A percentile compares a stretch with the other conserved stretches of the same genome.
Evolutionary conservation across 92 coral and sea anemone species (phyloP).

Genomic region (Porites rus): DNA sequence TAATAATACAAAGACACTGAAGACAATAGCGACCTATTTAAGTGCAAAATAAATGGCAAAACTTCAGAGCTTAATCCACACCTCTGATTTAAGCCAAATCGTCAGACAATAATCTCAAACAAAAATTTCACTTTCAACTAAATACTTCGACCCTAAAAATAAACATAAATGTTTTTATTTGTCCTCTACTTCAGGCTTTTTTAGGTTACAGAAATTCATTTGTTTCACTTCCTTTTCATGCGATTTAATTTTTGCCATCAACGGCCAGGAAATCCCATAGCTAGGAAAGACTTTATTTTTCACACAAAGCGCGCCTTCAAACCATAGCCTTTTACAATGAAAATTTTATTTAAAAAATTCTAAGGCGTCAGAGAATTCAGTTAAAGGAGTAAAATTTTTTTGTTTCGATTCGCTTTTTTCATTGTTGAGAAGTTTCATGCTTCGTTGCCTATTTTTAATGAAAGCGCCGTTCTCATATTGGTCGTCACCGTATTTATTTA

Average conservation of each 20-base stretch:
- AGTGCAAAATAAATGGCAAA: background rate
- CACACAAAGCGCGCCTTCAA: slow-evolving; percentile 22
- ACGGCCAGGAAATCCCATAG: slow-evolving; percentile 1
- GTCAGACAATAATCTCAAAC: background rate
- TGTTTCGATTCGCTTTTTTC: background rate
- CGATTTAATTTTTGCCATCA: background rate
- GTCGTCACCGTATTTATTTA: slow-evolving; percentile 24
- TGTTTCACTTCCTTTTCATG: background rate
- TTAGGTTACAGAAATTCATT: background rate
- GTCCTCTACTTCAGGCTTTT: background rate
- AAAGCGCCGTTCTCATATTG: background rate
- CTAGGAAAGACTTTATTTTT: slow-evolving; percentile 25
- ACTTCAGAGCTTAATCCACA: background rate
- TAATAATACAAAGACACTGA: background rate
- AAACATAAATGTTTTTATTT: background rate
- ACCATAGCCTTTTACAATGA: background rate
- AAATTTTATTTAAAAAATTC: background rate
- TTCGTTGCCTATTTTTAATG: slow-evolving; percentile 1
- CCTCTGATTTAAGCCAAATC: background rate
- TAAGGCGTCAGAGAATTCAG: background rate
- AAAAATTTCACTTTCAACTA: background rate
- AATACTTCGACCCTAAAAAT: background rate
- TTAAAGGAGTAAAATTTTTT: background rate
- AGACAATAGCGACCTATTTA: background rate
- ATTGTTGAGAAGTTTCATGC: background rate